These are phyloP conservation scores for Eudemis profundana DNA, from an alignment of 2,888 invertebrate genomes.

Conservation along the genomic window DNA sequence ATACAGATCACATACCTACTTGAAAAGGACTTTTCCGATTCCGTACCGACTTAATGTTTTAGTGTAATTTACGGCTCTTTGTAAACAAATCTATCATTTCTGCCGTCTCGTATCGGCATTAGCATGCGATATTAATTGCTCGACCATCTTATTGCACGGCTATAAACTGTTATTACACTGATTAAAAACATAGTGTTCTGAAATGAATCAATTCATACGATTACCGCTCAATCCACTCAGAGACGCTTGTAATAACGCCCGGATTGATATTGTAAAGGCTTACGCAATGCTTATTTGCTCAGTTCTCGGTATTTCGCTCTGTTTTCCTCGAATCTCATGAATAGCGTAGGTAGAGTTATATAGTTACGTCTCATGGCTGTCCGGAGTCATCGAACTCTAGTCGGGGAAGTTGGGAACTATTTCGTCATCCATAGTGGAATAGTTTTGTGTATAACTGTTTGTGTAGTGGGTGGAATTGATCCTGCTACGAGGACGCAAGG, in stretches of 20 bases:
- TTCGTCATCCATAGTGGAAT: conserved; percentile 24
- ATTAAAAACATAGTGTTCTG: conserved; percentile 8
- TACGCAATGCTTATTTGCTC: conserved; percentile 54
- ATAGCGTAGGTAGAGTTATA: conserved; percentile 39
- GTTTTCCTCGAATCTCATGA: conserved; percentile 60
- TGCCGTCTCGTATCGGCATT: too few relatives aligned
- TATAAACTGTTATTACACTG: conserved; percentile 10
- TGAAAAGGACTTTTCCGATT: background rate
- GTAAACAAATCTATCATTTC: too few relatives aligned
- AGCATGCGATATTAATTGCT: background rate
- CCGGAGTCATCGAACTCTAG: conserved; percentile 60
- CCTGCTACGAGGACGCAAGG: conserved; percentile 1
- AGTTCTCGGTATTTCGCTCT: conserved; percentile 51
- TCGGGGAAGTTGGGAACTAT: conserved; percentile 46
- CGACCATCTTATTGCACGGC: background rate
- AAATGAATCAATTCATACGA: conserved; percentile 11
- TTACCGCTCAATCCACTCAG: conserved; percentile 47
- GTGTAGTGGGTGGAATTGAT: background rate
- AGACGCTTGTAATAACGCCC: conserved; percentile 36
- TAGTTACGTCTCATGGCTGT: conserved; percentile 48
- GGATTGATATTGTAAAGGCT: conserved; percentile 48
- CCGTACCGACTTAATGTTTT: background rate
- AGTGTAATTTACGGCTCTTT: too few relatives aligned
- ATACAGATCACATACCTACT: background rate
- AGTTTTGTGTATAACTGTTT: background rate